Base-by-base conservation (phyloP, 2,797 vertebrate genomes). In the Mus caroli region DNA sequence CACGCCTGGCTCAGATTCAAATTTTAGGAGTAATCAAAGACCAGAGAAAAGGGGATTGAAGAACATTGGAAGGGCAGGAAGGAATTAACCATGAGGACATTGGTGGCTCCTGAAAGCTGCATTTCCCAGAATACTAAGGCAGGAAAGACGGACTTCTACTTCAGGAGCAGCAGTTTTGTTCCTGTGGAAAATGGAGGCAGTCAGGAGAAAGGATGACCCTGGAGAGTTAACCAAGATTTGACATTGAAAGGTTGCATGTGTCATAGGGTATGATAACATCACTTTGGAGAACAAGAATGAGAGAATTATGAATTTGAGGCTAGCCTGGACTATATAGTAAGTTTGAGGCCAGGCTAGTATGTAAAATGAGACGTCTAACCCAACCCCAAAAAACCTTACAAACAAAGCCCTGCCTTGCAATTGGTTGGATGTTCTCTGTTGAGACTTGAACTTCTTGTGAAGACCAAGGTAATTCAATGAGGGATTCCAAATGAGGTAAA, bases 401-500 rank as follows among this genome's bases (percentile, higher is more conserved):
- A 62, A 37, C 20, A 62, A 64, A 64, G 15, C 46, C 56, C 28
- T 9, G 31, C 3, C 11, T 37, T 14, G 1, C 60, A 28, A 60
- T 64, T 54, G 62, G 28, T 64, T 76, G 34, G 78, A 12, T 40
- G 12, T 69, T 26, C 64, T 92, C 84, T 87, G 11, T 14, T 86
- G 75, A 90, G 37, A 56, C 10, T 80, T 54, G 37, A 19, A 31
- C 46, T 14, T 79, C 19, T 69, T 92, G 46, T 87, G 37, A 91
- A 84, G 79, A 87, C 83, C 67, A 77, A 58, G 40, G 28, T 79
- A 20, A 60, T 43, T 89, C 67, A 52, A 20, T 10, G 24, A 94
- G 20, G 46, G 9, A 69, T 40, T 92, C 91, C 64, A 95, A 87
- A 92, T 50, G 46, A 85, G 34, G 64, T 31, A 22, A 79, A 40